phyloP scores from a whole-genome alignment of 2,113 vertebrate species.

The Psammodynastes pulverulentus region DNA sequence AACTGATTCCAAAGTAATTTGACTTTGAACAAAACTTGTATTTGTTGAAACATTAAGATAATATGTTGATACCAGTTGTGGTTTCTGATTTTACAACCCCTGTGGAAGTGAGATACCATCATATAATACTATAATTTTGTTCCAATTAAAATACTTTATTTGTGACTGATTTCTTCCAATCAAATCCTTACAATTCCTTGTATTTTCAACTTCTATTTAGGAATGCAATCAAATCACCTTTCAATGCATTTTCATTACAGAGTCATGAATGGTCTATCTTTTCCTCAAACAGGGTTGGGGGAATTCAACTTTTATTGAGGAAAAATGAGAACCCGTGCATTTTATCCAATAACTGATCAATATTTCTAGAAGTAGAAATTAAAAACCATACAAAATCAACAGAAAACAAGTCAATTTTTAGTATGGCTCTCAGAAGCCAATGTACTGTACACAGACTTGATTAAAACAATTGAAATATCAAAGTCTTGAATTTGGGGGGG shows the following conservation, averaged over 20 bases:
- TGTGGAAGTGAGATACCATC: not conserved
- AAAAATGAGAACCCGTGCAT: slow-evolving; percentile 32
- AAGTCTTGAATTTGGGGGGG: not conserved
- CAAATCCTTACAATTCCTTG: too few relatives aligned
- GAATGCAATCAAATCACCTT: not conserved
- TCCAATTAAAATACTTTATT: not conserved
- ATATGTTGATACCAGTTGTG: fast-evolving
- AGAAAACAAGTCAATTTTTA: slow-evolving; percentile 18
- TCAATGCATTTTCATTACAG: not conserved
- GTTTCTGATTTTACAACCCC: not conserved
- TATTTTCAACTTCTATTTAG: not conserved
- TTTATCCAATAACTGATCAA: slow-evolving; percentile 31
- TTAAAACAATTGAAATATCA: slow-evolving; percentile 58
- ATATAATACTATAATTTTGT: not conserved
- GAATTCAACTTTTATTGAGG: slow-evolving; percentile 29
- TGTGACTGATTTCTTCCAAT: not conserved
- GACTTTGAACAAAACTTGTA: not conserved
- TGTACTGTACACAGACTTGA: slow-evolving; percentile 53
- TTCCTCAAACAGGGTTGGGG: slow-evolving; percentile 35
- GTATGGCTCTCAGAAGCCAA: slow-evolving; percentile 39
- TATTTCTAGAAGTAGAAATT: slow-evolving; percentile 50
- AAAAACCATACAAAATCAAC: slow-evolving; percentile 25
- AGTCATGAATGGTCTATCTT: slow-evolving; percentile 23
- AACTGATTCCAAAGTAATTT: not conserved
- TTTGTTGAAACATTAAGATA: not conserved